These are phyloP conservation scores for Pteruthius melanotis DNA, from an alignment of 2,113 vertebrate genomes.

Conservation along the genomic window DNA sequence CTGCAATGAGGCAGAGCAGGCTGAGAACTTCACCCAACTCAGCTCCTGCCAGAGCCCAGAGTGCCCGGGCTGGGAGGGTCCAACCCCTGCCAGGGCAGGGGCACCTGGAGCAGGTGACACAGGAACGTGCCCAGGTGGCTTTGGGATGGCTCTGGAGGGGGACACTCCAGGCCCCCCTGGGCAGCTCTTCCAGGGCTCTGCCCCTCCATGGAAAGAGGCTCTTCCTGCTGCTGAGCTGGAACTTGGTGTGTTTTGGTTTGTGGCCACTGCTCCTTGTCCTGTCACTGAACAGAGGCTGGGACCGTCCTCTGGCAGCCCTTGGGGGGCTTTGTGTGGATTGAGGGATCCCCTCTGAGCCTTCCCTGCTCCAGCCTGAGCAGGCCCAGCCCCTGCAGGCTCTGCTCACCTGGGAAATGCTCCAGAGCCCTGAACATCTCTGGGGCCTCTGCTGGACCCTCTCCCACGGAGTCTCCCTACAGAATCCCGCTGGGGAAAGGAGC, in stretches of 20 bases:
- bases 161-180: neutral
- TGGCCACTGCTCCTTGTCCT: neutral
- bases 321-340: neutral
- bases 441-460: neutral
- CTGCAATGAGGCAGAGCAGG: rapidly evolving
- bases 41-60: rapidly evolving
- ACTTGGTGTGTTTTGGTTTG: neutral
- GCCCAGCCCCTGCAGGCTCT: neutral
- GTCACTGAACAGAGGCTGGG: neutral
- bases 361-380: neutral
- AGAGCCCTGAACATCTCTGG: neutral
- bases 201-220: neutral
- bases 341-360: neutral
- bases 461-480: rapidly evolving
- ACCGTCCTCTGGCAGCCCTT: neutral
- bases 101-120: neutral
- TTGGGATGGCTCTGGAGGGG: neutral
- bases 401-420: neutral
- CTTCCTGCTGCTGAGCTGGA: neutral
- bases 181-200: neutral
- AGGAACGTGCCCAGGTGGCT: neutral
- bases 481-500: rapidly evolving
- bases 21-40: neutral
- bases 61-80: neutral
- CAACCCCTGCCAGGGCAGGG: neutral